Base-by-base conservation (phyloP, 2,888 invertebrate species). In the Tenthredo amoena region DNA sequence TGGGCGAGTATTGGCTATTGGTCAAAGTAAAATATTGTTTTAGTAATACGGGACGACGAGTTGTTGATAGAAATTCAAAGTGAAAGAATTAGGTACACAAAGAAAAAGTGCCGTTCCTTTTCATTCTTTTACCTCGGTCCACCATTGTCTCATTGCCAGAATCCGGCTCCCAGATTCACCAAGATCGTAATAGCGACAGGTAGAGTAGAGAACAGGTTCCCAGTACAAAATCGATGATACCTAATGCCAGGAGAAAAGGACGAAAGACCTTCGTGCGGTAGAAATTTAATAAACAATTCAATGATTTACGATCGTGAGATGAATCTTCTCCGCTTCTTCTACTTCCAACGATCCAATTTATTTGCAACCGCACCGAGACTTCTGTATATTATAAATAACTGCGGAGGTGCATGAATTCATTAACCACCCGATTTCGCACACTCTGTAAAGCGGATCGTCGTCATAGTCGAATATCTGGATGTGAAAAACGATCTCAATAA, bases 21-120 rank as follows among this genome's bases (percentile, higher is more conserved):
- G 81, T 81, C 81, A 81, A 81, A 81, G 40, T 50, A 58, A 81
- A 81, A 81, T 81, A 81, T 81, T 81, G 62, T 81, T 50, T 81
- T 62, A 81, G 81, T 62, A 18, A 62, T 62, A 62, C 21, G 62
- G 34, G 81, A 62, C 47, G 9, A 62, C 37, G 21, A 62, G 62
- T 62, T 81, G 81, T 62, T 62, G 81, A 81, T 62, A 81, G 62
- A 31, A 81, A 81, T 81, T 81, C 62, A 21, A 81, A 37, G 81
- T 62, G 37, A 62, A 40, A 81, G 58, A 81, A 77, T 55, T 55
- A 34, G 31, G 50, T 40, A 34, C 50, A 77, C 31, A 34, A 31
- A 34, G 55, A 55, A 55, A 55, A 50, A 55, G 77, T 77, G 55
- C 31, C 7, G 47, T n/a, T 21, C 12, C 47, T 43, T 21, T 76